Evolutionary conservation across 2,888 invertebrate species (phyloP), one percentile per base, ranked within the genome.

Genomic region (Poecilobothrus nobilitatus): DNA sequence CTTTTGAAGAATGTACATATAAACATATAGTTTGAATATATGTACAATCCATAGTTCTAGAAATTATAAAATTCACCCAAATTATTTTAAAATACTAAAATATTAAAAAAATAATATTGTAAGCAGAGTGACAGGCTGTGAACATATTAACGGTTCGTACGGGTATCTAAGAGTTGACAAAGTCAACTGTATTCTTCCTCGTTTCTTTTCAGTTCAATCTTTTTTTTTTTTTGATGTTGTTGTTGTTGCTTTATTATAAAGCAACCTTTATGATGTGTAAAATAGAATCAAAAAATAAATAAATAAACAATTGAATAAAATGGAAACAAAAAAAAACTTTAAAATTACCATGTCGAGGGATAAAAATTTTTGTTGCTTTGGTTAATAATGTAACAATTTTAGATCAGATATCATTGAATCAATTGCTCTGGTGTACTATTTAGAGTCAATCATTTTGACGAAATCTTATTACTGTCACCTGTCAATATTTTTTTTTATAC

Each of bases 381-480:
- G 3, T 10, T 10, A 12, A 44, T 15, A 44, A 34, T 34, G 34
- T 34, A 44, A 44, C 12, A 44, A 44, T 12, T 10, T 44, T 44
- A 44, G 10, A 44, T 44, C 44, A 9, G 44, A 44, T 12, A 44
- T 44, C 44, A 44, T 44, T 44, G 15, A 44, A 7, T 44, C 44
- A 44, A 44, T 44, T 44, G 44, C 44, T 44, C 12, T 44, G 15
- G 44, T n/a, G n/a, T 44, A 44, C 6, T 44, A 44, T 44, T 44
- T 44, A 44, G 44, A 7, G 44, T 44, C 44, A 44, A 44, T 44
- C 44, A 44, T 44, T 15, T 44, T 44, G 44, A 44, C 12, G 10
- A 44, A 44, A 44, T 44, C 44, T 44, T 44, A 44, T 44, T 44
- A 44, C 44, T 44, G 44, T 44, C 44, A 44, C 44, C 44, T 44